Conservation (phyloP, 2,797 vertebrate genomes). For the Channallabes apus region DNA sequence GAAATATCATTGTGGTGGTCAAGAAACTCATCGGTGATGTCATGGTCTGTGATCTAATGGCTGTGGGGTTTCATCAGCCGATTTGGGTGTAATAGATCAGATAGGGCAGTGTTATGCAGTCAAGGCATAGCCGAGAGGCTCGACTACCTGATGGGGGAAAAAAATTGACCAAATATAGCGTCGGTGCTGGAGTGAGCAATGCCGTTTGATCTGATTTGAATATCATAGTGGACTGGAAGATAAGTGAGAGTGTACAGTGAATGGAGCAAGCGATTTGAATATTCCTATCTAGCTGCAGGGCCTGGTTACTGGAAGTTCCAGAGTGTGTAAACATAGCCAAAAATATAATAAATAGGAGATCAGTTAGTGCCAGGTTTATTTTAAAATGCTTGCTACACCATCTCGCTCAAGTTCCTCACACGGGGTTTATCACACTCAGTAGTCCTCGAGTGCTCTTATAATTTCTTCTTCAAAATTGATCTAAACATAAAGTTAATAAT, state of each 20-base stretch:
- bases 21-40: conserved; percentile 36
- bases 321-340: conserved; percentile 9
- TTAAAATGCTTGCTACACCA: background rate
- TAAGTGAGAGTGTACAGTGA: conserved; percentile 18
- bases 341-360: background rate
- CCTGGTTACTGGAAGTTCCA: conserved; percentile 51
- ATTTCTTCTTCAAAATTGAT: background rate
- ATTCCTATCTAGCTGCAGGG: conserved; percentile 44
- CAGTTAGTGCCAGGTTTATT: conserved; percentile 1
- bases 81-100: conserved; percentile 30
- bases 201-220: conserved; percentile 36
- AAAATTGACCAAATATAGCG: conserved; percentile 27
- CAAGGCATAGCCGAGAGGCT: background rate
- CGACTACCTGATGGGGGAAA: conserved; percentile 22
- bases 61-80: conserved; percentile 14
- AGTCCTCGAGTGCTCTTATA: background rate
- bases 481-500: background rate
- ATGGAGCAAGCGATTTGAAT: conserved; percentile 52
- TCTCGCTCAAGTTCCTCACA: background rate
- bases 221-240: conserved; percentile 37
- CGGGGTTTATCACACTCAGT: background rate
- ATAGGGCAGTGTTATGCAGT: conserved; percentile 31
- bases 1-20: conserved; percentile 41
- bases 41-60: conserved; percentile 23
- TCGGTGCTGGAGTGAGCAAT: background rate